phyloP scores from a whole-genome alignment of 2,113 vertebrate species.

The Strix aluco region DNA sequence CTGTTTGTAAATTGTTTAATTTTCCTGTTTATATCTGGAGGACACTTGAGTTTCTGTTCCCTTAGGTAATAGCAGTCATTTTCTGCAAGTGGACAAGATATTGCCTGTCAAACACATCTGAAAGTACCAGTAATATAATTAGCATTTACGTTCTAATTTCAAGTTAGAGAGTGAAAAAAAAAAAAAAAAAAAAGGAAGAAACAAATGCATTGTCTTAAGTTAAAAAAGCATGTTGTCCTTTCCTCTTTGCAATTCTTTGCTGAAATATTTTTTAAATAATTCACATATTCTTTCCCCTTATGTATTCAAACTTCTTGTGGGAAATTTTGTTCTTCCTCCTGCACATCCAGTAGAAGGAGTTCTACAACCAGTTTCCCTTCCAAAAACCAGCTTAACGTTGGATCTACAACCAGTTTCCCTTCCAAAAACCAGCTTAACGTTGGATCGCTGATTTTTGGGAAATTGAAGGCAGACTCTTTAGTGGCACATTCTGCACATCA shows the following conservation, averaged over 20 bases:
- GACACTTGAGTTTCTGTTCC: background rate
- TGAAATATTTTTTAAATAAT: background rate
- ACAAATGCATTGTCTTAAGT: background rate
- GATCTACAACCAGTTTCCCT: no score
- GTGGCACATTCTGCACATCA: background rate
- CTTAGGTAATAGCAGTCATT: background rate
- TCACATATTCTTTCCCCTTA: background rate
- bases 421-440: no score
- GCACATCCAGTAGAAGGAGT: background rate
- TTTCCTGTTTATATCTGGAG: background rate
- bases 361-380: background rate
- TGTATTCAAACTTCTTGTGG: background rate
- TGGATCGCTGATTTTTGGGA: background rate
- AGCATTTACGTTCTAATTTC: background rate
- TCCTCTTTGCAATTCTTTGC: background rate
- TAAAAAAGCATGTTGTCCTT: background rate
- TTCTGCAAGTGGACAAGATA: background rate
- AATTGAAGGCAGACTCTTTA: background rate
- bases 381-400: background rate
- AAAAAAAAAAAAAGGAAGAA: background rate
- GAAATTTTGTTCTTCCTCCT: background rate
- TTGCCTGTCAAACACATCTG: background rate
- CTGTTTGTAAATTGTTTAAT: background rate
- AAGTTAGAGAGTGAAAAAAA: background rate
- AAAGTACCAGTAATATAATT: background rate